Evolutionary conservation across 1,140 invertebrate genomes (phyloP).

Genomic region (Anastatus disparis): DNA sequence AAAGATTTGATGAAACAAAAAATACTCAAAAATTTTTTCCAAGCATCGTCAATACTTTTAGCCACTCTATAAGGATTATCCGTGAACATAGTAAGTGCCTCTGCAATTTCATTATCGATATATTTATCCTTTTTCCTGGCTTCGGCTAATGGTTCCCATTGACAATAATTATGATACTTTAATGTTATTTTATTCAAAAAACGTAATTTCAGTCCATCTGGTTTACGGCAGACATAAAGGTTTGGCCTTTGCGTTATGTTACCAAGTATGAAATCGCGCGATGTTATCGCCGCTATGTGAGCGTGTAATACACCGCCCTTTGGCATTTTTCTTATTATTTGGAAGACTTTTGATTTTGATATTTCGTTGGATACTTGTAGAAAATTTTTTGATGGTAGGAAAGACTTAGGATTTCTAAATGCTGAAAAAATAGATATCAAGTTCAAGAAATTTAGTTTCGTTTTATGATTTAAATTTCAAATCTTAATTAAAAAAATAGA

Average conservation of each 20-base stretch:
- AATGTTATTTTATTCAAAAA: conserved; percentile 59
- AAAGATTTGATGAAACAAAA: conserved; percentile 73
- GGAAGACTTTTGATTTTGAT: conserved; percentile 74
- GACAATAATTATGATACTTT: conserved; percentile 58
- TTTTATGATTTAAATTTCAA: no score
- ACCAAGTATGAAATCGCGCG: conserved; percentile 73
- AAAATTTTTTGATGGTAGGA: conserved; percentile 75
- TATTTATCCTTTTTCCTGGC: conserved; percentile 55
- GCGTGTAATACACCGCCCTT: conserved; percentile 79
- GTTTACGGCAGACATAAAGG: conserved; percentile 73
- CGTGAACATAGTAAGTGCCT: conserved; percentile 71
- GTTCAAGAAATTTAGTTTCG: no score
- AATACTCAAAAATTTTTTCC: conserved; percentile 74
- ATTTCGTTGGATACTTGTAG: conserved; percentile 73
- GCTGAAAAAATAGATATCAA: conserved; percentile 62
- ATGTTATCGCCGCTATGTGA: conserved; percentile 76
- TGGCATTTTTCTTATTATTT: conserved; percentile 75
- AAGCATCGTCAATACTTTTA: conserved; percentile 73
- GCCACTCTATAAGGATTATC: conserved; percentile 72
- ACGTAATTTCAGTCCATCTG: conserved; percentile 43
- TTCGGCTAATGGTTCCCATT: conserved; percentile 70
- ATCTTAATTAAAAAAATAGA: background rate
- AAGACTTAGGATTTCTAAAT: conserved; percentile 70
- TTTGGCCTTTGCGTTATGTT: conserved; percentile 76
- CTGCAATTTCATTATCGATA: conserved; percentile 46